phyloP scores from a whole-genome alignment of 2,797 vertebrate genomes.

The Pantherophis alleghaniensis region DNA sequence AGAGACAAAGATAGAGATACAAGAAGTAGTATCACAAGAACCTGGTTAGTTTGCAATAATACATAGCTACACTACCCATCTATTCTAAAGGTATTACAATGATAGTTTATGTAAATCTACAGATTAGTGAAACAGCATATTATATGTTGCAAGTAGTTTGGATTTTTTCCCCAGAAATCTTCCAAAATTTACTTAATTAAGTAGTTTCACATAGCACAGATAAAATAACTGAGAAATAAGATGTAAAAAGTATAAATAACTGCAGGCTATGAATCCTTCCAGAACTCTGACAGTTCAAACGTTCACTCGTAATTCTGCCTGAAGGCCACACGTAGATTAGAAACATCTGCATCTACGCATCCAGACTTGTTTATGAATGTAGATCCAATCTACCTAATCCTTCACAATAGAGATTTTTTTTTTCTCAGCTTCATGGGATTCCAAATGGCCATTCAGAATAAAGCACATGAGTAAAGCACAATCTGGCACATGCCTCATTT shows the following conservation, averaged over 20 bases:
- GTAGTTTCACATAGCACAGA: background rate
- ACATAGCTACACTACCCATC: background rate
- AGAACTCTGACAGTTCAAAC: background rate
- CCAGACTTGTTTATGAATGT: background rate
- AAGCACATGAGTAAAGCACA: background rate
- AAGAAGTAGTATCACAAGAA: background rate
- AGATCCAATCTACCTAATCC: background rate
- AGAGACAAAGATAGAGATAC: background rate
- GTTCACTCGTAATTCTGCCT: background rate
- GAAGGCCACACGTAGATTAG: background rate
- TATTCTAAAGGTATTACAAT: background rate
- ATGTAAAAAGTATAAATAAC: background rate
- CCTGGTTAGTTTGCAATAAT: background rate
- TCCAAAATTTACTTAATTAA: background rate
- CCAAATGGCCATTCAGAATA: background rate
- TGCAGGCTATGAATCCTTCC: background rate
- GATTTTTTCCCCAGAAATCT: background rate
- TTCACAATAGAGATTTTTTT: background rate
- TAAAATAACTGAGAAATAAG: background rate
- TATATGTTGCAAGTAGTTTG: background rate
- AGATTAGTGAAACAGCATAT: background rate
- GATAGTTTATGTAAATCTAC: background rate
- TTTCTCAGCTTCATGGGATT: background rate
- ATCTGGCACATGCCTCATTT: conserved; percentile 10
- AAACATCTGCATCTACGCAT: background rate